Percentiles rank a stretch among this genome's conserved stretches.
Evolutionary conservation across 2,888 invertebrate species (phyloP).

Genomic region (Pogonocherus hispidulus): DNA sequence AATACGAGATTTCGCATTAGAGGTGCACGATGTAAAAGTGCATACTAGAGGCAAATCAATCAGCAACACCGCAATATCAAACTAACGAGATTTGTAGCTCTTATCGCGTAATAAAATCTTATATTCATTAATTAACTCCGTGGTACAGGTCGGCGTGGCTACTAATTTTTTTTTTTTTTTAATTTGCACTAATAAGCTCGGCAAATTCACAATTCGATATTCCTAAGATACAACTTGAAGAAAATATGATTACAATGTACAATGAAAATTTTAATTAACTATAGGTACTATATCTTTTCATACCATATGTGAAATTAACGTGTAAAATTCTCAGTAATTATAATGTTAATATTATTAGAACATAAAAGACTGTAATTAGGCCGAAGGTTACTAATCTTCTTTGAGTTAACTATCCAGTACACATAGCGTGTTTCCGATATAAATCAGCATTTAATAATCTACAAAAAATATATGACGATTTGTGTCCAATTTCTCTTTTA

Average conservation of each 20-base stretch:
- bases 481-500: no score
- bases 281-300: neutral
- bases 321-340: neutral
- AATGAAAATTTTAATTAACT: neutral
- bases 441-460: no score
- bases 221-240: neutral
- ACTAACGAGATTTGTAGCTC: constrained; percentile 12
- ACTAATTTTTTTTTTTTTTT: constrained; percentile 1
- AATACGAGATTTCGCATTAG: constrained; percentile 25
- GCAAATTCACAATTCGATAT: constrained; percentile 7
- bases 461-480: no score
- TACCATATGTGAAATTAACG: neutral
- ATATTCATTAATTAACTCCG: constrained; percentile 11
- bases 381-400: neutral
- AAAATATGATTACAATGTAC: neutral
- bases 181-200: constrained; percentile 14
- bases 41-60: neutral
- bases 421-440: no score
- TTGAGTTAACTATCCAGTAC: no score
- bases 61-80: constrained; percentile 6
- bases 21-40: neutral
- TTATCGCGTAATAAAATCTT: neutral
- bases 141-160: neutral
- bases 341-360: neutral
- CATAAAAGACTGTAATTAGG: neutral